Base-by-base conservation (phyloP, 2,113 vertebrate species). In the Gymnorhina tibicen region DNA sequence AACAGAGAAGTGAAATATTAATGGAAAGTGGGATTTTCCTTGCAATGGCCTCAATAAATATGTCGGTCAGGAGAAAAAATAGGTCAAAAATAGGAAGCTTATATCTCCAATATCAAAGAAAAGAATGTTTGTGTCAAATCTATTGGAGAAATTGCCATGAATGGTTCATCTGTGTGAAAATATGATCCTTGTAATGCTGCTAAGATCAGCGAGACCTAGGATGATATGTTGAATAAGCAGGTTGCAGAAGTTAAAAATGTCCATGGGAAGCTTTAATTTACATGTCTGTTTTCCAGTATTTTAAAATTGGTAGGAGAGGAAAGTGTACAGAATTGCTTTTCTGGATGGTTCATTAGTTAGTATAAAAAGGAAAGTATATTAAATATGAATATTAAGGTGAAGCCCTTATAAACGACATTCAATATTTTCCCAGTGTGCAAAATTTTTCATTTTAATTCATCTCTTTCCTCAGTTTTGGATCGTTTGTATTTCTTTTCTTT, bases 221-320 rank as follows among this genome's bases (percentile, higher is more conserved):
- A 84, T 82, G 80, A 78, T 92, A 92, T 62, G 62, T 66, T 95
- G 91, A 94, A 47, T 46, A 89, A 93, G 64, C 58, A 84, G 46
- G 66, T 68, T 91, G 82, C 39, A 84, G 64, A 96, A 91, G 78
- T 96, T 96, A 86, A 92, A 92, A 87, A 76, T 35, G 67, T 35
- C 55, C 32, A 59, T n/a, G 32, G 68, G 75, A 94, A 96, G 89
- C 46, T 96, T 96, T 96, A 90, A 95, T 97, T 96, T 96, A 96
- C 94, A 88, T 95, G 53, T 72, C 83, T 88, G 47, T 28, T 94
- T 95, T 84, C 64, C 74, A 64, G 63, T 44, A 91, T 87, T 88
- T 97, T 78, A 81, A 86, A 94, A 95, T 27, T 20, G 13, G 37
- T 76, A 46, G 32, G 17, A 82, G 6, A 91, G 13, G 62, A 70